These are phyloP conservation scores for Biston betularia DNA, from an alignment of 2,888 invertebrate species.

Conservation along the genomic window DNA sequence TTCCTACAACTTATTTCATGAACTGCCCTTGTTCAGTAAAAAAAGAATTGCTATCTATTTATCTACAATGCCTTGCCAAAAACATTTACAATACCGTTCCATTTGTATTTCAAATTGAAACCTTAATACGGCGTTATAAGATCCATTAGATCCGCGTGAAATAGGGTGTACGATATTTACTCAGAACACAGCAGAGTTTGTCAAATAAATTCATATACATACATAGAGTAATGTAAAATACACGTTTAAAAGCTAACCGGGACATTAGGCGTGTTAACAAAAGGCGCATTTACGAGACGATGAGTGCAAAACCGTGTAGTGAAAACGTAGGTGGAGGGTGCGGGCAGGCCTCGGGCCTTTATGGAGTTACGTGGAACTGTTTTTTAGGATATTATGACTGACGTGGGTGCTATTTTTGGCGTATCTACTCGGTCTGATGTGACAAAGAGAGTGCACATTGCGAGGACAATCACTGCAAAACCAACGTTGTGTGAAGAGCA, in stretches of 20 bases:
- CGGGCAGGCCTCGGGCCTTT: constrained; percentile 31
- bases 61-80: not conserved
- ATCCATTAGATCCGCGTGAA: constrained; percentile 1
- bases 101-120: constrained; percentile 26
- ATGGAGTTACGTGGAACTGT: constrained; percentile 40
- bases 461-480: not conserved
- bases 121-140: not conserved
- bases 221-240: constrained; percentile 47
- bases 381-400: constrained; percentile 44
- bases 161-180: constrained; percentile 9
- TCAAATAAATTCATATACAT: constrained; percentile 34
- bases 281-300: constrained; percentile 75
- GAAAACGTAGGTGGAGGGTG: constrained; percentile 24
- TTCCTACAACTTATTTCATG: too few species aligned
- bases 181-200: constrained; percentile 20
- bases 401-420: constrained; percentile 31
- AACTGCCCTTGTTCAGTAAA: too few species aligned
- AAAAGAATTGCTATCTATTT: too few species aligned
- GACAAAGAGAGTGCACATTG: constrained; percentile 8
- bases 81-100: not conserved
- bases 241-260: constrained; percentile 66
- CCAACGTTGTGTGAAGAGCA: not conserved
- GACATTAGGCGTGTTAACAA: constrained; percentile 74
- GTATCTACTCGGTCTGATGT: constrained; percentile 14
- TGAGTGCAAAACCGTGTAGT: constrained; percentile 70